These are phyloP conservation scores for Allochrocebus solatus DNA, from an alignment of 2,797 vertebrate species.

Conservation along the genomic window DNA sequence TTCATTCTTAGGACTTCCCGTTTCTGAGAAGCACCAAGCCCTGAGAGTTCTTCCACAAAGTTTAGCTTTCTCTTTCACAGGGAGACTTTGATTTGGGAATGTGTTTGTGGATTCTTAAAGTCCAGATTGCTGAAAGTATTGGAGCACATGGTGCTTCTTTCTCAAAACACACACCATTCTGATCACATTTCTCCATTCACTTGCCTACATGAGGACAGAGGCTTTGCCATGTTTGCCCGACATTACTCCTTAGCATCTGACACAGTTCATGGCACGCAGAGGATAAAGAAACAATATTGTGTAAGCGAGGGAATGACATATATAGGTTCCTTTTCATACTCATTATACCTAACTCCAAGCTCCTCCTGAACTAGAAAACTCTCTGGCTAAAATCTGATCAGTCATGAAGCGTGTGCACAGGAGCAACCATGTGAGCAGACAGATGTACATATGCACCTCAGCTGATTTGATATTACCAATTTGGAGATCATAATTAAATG, in stretches of 20 bases:
- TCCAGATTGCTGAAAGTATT: background rate
- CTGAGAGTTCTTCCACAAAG: background rate
- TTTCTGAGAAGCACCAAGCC: background rate
- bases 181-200: rapidly evolving
- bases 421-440: background rate
- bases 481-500: background rate
- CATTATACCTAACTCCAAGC: background rate
- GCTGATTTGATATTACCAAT: background rate
- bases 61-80: background rate
- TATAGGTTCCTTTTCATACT: background rate
- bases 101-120: background rate
- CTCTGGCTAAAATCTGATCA: background rate
- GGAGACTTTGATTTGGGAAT: background rate
- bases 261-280: rapidly evolving
- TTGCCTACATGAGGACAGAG: background rate
- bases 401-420: background rate
- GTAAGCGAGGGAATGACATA: background rate
- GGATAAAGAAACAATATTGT: background rate
- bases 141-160: background rate
- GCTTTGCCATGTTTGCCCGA: background rate
- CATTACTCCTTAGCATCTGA: background rate
- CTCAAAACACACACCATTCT: too few species aligned
- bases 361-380: background rate
- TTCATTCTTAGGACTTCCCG: background rate
- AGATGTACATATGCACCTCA: background rate